phyloP scores from a whole-genome alignment of 2,797 vertebrate genomes.

The Phylloscopus collybita region DNA sequence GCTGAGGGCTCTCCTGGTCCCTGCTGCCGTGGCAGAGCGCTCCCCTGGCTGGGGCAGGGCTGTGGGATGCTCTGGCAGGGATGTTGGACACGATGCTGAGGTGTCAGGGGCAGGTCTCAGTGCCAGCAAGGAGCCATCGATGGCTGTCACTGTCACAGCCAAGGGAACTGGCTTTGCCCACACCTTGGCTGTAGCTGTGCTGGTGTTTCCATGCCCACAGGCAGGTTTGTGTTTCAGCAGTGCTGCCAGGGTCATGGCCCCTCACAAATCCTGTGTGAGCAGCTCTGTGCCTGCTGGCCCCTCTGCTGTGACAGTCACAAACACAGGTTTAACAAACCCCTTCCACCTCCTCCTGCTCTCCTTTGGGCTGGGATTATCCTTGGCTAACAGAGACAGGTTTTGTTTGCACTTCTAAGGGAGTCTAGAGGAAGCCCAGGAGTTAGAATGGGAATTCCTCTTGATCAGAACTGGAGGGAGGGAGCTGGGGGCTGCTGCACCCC shows the following conservation, averaged over 20 bases:
- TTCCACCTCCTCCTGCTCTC: neutral
- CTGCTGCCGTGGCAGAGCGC: neutral
- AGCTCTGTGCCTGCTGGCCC: neutral
- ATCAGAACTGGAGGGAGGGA: fast-evolving
- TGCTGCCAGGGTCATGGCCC: fast-evolving
- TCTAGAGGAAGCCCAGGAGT: neutral
- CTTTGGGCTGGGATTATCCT: neutral
- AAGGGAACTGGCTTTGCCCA: fast-evolving
- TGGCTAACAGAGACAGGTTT: neutral
- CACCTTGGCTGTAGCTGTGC: fast-evolving
- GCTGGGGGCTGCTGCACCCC: neutral
- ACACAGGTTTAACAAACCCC: neutral
- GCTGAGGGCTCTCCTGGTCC: neutral
- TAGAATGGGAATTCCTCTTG: neutral
- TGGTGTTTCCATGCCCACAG: neutral
- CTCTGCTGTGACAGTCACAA: neutral
- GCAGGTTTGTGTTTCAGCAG: neutral
- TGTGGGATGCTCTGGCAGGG: neutral
- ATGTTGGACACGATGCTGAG: fast-evolving
- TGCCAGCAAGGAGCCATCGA: fast-evolving
- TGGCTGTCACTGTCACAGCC: neutral
- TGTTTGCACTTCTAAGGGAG: neutral
- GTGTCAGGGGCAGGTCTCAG: fast-evolving
- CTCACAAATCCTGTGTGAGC: neutral
- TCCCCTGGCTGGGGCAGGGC: neutral